These are phyloP conservation scores for Halichoeres trimaculatus DNA, from an alignment of 2,113 vertebrate genomes.

Conservation along the genomic window DNA sequence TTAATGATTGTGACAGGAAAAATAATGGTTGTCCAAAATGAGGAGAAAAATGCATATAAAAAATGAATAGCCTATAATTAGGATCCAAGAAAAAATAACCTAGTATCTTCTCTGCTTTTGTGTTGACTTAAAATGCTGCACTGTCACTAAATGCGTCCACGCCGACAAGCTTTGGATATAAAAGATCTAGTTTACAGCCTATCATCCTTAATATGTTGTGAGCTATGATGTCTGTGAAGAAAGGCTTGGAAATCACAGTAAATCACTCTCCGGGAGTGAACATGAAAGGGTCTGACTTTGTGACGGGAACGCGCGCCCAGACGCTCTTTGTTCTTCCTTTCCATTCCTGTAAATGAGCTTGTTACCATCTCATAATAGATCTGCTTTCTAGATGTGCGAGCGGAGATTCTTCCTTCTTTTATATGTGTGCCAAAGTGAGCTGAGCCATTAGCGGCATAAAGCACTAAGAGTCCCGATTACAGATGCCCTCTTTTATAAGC, in stretches of 20 bases:
- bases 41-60: slow-evolving; percentile 13
- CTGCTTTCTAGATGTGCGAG: slow-evolving; percentile 54
- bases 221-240: slow-evolving; percentile 67
- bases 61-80: slow-evolving; percentile 42
- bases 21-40: slow-evolving; percentile 20
- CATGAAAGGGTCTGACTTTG: slow-evolving; percentile 70
- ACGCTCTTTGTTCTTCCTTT: slow-evolving; percentile 74
- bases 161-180: slow-evolving; percentile 45
- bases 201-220: slow-evolving; percentile 72
- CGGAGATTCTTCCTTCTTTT: slow-evolving; percentile 52
- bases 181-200: slow-evolving; percentile 62
- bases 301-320: slow-evolving; percentile 43
- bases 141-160: slow-evolving; percentile 46
- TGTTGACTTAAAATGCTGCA: slow-evolving; percentile 34
- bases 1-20: slow-evolving; percentile 41
- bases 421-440: slow-evolving; percentile 58
- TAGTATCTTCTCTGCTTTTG: slow-evolving; percentile 27
- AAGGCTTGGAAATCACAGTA: slow-evolving; percentile 72
- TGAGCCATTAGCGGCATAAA: slow-evolving; percentile 60
- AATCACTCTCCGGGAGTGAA: slow-evolving; percentile 70
- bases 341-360: slow-evolving; percentile 71
- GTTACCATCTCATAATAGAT: slow-evolving; percentile 77
- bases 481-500: slow-evolving; percentile 58
- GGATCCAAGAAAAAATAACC: slow-evolving; percentile 22
- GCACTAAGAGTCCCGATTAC: slow-evolving; percentile 61